phyloP scores from a whole-genome alignment of 2,888 invertebrate species.

The Monoplex corrugatus region DNA sequence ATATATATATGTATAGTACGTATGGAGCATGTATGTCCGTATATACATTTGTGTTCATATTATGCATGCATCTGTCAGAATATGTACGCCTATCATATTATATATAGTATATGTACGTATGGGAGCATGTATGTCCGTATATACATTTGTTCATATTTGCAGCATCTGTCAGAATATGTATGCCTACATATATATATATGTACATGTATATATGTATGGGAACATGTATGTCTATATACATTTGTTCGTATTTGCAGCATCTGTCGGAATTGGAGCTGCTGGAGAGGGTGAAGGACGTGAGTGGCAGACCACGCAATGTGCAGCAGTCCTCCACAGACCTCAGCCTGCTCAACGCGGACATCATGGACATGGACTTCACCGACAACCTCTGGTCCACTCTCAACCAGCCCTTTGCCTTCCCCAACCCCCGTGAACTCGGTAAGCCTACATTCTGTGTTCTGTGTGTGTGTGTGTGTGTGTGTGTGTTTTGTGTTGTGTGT shows the following conservation, averaged over 20 bases:
- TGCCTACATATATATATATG: no score
- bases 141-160: no score
- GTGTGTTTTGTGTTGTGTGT: neutral
- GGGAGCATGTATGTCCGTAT: no score
- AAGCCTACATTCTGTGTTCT: slow-evolving; percentile 75
- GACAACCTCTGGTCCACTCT: slow-evolving; percentile 82
- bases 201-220: no score
- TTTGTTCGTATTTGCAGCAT: slow-evolving; percentile 18
- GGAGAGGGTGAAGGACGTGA: slow-evolving; percentile 65
- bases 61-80: no score
- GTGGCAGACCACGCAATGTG: slow-evolving; percentile 55
- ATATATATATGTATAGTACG: no score
- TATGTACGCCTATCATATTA: no score
- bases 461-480: neutral
- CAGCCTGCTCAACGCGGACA: slow-evolving; percentile 65
- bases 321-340: slow-evolving; percentile 71
- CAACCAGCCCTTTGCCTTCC: slow-evolving; percentile 83
- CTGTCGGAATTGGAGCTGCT: slow-evolving; percentile 62
- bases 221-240: no score
- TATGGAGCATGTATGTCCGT: no score
- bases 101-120: no score
- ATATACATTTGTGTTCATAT: no score
- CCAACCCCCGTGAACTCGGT: slow-evolving; percentile 98
- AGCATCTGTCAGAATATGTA: no score
- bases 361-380: slow-evolving; percentile 81